Evolutionary conservation across 2,113 vertebrate genomes (phyloP).

Genomic region (Pyxicephalus adspersus): DNA sequence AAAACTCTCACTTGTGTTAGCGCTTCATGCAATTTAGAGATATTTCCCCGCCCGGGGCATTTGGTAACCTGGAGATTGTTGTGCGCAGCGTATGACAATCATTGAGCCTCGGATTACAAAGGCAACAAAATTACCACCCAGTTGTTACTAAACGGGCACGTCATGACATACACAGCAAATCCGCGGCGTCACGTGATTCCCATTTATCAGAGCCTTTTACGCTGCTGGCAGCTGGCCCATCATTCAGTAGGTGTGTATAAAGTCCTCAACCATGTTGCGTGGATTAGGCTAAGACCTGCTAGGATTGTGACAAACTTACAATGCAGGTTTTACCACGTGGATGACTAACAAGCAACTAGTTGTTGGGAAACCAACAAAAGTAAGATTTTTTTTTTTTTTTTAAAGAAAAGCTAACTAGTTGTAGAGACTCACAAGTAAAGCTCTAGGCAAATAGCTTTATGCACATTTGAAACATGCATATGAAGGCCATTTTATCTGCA

Average conservation of each 20-base stretch:
- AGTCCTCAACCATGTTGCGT: too few relatives aligned
- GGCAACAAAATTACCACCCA: background rate
- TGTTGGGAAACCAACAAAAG: too few relatives aligned
- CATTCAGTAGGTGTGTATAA: background rate
- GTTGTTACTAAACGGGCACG: background rate
- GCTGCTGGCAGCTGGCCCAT: background rate
- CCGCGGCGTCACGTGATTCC: background rate
- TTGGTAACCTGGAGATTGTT: background rate
- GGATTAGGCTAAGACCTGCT: too few relatives aligned
- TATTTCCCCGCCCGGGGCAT: background rate
- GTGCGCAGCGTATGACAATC: background rate
- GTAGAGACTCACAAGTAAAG: too few relatives aligned
- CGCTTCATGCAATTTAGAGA: background rate
- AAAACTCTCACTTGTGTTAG: background rate
- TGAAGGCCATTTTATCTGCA: too few relatives aligned
- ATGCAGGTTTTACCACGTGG: too few relatives aligned
- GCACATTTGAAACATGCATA: too few relatives aligned
- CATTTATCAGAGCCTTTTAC: background rate
- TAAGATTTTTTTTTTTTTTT: too few relatives aligned
- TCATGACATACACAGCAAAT: background rate
- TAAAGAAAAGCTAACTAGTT: too few relatives aligned
- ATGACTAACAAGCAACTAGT: too few relatives aligned
- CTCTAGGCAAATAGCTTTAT: too few relatives aligned
- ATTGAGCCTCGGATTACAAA: conserved; percentile 19
- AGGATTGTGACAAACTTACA: too few relatives aligned